These are phyloP conservation scores for Exephanes ischioxanthus DNA, from an alignment of 2,888 invertebrate species.

Conservation along the genomic window DNA sequence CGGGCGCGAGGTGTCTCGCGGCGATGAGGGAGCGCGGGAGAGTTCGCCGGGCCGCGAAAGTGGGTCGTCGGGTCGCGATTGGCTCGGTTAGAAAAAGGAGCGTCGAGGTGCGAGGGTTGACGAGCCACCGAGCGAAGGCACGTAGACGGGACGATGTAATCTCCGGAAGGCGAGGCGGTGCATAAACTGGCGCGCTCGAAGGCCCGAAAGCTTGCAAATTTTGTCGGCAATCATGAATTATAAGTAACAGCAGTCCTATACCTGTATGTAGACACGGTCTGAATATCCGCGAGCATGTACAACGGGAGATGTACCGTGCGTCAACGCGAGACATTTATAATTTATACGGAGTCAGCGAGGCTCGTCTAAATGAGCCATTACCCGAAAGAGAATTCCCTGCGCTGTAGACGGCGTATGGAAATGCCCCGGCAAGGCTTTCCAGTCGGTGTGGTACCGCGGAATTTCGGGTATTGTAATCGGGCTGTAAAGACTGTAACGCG, in stretches of 20 bases:
- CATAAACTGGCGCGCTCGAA: background rate
- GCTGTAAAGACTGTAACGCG: constrained; percentile 62
- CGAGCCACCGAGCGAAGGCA: constrained; percentile 13
- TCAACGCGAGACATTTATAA: constrained; percentile 22
- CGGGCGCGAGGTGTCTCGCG: background rate
- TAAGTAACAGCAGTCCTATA: background rate
- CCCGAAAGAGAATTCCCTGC: constrained; percentile 46
- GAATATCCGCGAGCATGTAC: background rate
- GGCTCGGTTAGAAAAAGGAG: constrained; percentile 64
- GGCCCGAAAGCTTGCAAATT: constrained; percentile 10
- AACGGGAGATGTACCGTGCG: background rate
- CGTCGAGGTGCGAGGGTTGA: constrained; percentile 20
- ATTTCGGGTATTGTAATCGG: constrained; percentile 59
- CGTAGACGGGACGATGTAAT: constrained; percentile 9
- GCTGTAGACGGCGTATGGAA: constrained; percentile 29
- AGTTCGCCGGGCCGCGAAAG: constrained; percentile 66
- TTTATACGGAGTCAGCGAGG: constrained; percentile 49
- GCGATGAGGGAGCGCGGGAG: background rate
- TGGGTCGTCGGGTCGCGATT: constrained; percentile 73
- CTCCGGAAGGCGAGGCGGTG: background rate
- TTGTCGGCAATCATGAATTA: background rate
- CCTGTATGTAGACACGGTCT: background rate
- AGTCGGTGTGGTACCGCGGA: constrained; percentile 36
- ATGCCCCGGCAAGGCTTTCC: constrained; percentile 22
- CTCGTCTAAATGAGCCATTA: constrained; percentile 57